Conservation (phyloP, 1,140 invertebrate species). For the Brachionus paranguensis region DNA sequence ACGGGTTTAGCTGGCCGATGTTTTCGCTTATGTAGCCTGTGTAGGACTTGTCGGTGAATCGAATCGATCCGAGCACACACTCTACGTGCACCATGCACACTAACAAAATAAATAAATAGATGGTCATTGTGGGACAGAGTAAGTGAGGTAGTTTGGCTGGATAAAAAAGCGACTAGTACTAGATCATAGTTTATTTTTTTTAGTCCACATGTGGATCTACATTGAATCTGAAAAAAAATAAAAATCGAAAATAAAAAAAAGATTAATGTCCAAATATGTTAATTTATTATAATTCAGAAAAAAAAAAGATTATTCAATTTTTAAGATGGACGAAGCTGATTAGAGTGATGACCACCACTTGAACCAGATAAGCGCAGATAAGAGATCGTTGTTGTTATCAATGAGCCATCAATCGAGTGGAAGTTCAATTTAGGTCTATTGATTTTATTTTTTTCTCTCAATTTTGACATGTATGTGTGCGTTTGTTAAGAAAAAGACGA, state of each 20-base stretch:
- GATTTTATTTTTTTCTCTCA: neutral
- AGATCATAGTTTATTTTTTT: neutral
- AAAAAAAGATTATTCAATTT: neutral
- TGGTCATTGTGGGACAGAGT: neutral
- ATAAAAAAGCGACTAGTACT: neutral
- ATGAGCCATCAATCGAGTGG: neutral
- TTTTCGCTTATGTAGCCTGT: conserved; percentile 35
- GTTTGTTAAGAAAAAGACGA: neutral
- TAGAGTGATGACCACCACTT: neutral
- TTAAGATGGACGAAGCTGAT: neutral
- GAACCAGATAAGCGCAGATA: neutral
- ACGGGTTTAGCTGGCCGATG: neutral
- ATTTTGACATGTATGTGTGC: neutral
- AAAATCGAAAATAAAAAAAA: neutral
- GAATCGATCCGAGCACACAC: neutral
- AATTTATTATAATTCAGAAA: neutral
- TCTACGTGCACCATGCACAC: neutral
- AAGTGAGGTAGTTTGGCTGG: neutral
- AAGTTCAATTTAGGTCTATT: neutral
- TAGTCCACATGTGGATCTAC: neutral
- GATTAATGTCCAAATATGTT: neutral
- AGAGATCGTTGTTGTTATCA: neutral
- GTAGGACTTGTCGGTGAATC: neutral
- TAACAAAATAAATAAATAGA: conserved; percentile 12
- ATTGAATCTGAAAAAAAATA: conserved; percentile 8